Base-by-base conservation (phyloP, 53 echinoderm and acorn worm genomes). In the Hippasteria phrygiana region DNA sequence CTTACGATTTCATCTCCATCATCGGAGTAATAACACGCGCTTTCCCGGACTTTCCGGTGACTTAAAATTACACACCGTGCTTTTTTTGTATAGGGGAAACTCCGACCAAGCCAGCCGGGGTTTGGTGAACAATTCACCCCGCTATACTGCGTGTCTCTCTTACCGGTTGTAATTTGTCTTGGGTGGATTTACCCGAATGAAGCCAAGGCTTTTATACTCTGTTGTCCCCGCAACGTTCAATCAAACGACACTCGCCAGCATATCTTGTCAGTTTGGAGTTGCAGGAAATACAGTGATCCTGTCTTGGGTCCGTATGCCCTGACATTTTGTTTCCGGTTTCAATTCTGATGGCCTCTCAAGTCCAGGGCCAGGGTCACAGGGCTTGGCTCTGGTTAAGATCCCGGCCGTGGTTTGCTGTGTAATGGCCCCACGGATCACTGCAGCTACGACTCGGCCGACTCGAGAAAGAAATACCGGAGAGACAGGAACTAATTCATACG, bases 211-310 rank as follows among this genome's bases (percentile, higher is more conserved):
- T 82, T 65, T 5, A 32, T 39, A 32, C 38, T 41, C 10, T 43
- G 54, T 82, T 66, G 17, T 62, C 20, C 12, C 38, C n/a, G 7
- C 43, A 43, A 39, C 16, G n/a, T 55, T 82, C 82, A 66, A 82
- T 65, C 82, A 65, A 64, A 82, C 43, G 43, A 43, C 66, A 43
- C 64, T 26, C 18, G 24, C 26, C 37, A 55, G 28, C 55, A 55
- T 78, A 55, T 34, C 82, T 29, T 82, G 82, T 66, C 62, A 43
- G 82, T 82, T 82, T 82, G n/a, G 13, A 45, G 33, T 43, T 63
- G 43, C 64, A 82, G 82, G 82, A 82, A 63, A 82, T 82, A 45
- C 82, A 41, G 16, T 82, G 82, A 82, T 82, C 82, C 82, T 27
- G 16, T 62, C n/a, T 27, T 34, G 45, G 53, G 18, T 36, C 33